Base-by-base conservation (phyloP, 2,888 invertebrate genomes). In the Leucozona laternaria region DNA sequence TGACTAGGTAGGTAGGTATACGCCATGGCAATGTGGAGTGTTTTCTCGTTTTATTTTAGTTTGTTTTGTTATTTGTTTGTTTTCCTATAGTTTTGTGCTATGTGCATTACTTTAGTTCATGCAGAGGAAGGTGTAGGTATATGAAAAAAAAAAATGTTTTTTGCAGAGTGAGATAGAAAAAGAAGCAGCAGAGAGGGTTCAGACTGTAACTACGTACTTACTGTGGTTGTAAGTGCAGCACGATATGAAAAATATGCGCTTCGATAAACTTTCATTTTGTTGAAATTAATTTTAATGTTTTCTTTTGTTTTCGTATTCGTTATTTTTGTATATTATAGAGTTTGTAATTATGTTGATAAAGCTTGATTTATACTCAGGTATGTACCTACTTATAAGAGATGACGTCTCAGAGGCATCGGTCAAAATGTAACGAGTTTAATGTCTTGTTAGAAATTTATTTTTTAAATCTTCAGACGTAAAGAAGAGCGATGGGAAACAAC, bases 191-290 rank as follows among this genome's bases (percentile, higher is more conserved):
- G 7, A 15, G 6, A n/a, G n/a, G n/a, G n/a, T n/a, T n/a, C 40
- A 40, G 15, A n/a, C 43, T 11, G 31, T 37, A 48, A 8, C 43
- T 17, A 2, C n/a, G n/a, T 10, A 7, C n/a, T 0, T 8, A n/a
- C 5, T 3, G 3, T 11, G 22, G n/a, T 7, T 34, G 10, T 53
- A 28, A 40, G 40, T 15, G 22, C 71, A 17, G 28, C 31, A 40
- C 31, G 43, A 76, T 76, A 80, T 77, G 80, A 77, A 66, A 80
- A 82, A 64, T 75, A 45, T 82, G 62, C 75, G 82, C 86, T 82
- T 75, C 77, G 75, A 45, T 86, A 73, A 86, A 75, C 79, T 86
- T 82, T 82, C 78, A 81, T 82, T 86, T 86, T 66, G 78, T 64
- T 72, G 71, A 79, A 79, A 86, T 86, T 79, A 82, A 78, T 86